Conservation (phyloP, 2,113 vertebrate genomes). For the Nipponia nippon region DNA sequence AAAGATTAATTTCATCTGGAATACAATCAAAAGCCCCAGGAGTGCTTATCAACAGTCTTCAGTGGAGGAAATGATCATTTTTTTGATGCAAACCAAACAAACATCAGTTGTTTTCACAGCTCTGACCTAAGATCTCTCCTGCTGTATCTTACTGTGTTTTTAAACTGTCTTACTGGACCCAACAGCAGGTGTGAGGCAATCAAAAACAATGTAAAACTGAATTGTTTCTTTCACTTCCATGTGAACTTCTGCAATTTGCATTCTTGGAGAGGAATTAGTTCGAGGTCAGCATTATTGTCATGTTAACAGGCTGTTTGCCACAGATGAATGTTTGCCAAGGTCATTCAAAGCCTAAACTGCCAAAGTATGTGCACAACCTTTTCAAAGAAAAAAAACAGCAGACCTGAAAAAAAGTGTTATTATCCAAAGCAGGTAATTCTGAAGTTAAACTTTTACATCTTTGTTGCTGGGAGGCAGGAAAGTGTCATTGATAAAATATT, state of each 20-base stretch:
- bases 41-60: constrained; percentile 50
- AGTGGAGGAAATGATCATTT: constrained; percentile 51
- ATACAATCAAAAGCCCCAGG: not conserved
- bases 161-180: not conserved
- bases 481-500: not conserved
- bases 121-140: constrained; percentile 59
- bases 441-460: not conserved
- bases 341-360: not conserved
- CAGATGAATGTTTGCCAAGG: constrained; percentile 25
- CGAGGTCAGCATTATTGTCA: constrained; percentile 12
- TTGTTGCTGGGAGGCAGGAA: not conserved
- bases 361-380: not conserved
- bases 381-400: not conserved
- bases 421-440: not conserved
- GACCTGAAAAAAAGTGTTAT: not conserved
- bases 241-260: not conserved
- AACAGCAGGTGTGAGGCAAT: constrained; percentile 60
- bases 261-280: constrained; percentile 43
- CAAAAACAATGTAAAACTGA: constrained; percentile 47
- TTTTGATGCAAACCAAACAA: constrained; percentile 64
- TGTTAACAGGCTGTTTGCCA: not conserved
- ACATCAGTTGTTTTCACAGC: constrained; percentile 59
- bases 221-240: not conserved
- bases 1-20: constrained; percentile 56
- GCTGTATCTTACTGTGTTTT: constrained; percentile 44